Conservation (phyloP, 1,140 invertebrate genomes). For the Neodiprion pinetum region DNA sequence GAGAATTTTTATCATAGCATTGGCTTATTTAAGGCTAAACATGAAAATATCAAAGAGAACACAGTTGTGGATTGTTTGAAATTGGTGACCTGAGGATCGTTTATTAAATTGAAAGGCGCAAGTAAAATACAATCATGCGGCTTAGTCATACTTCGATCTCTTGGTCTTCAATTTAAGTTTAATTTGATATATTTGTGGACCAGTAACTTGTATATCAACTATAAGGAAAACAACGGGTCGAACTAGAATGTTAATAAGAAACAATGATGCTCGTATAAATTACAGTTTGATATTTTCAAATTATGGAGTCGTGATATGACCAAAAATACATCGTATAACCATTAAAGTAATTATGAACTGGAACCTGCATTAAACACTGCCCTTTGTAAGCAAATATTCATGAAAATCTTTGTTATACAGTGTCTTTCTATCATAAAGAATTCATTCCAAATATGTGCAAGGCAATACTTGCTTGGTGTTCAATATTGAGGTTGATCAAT, state of each 20-base stretch:
- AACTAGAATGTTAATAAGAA: neutral
- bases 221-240: neutral
- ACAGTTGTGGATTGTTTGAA: neutral
- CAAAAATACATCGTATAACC: neutral
- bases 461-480: neutral
- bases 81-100: neutral
- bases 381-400: neutral
- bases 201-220: constrained; percentile 1
- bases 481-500: neutral
- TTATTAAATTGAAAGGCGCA: neutral
- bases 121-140: too few relatives aligned
- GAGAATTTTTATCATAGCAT: constrained; percentile 67
- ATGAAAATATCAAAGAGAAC: neutral
- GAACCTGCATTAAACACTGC: neutral
- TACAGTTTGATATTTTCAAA: neutral
- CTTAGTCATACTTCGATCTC: neutral
- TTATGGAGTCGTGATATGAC: neutral
- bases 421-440: constrained; percentile 1
- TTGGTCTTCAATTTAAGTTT: neutral
- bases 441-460: neutral
- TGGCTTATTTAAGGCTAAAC: constrained; percentile 53
- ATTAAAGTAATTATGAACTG: neutral
- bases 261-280: neutral
- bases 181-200: constrained; percentile 7
- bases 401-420: neutral